phyloP scores from a whole-genome alignment of 2,113 vertebrate genomes.

The Corapipo altera region DNA sequence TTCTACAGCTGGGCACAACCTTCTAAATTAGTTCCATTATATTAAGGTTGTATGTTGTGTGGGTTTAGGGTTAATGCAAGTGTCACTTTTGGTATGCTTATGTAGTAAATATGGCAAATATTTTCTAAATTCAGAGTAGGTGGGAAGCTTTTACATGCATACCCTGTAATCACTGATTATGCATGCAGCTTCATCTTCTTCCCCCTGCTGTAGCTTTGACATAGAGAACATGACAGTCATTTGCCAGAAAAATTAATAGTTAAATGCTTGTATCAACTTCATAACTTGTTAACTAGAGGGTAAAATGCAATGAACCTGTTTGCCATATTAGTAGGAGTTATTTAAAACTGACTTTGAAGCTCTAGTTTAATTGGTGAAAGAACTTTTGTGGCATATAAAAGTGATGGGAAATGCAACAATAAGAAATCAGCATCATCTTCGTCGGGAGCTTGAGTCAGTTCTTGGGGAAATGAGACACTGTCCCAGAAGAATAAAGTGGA shows the following conservation, averaged over 20 bases:
- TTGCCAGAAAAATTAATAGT: constrained; percentile 1
- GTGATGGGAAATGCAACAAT: not conserved
- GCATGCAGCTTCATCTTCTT: not conserved
- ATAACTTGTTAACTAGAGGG: not conserved
- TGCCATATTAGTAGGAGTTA: not conserved
- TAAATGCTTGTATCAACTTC: not conserved
- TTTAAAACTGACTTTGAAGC: not conserved
- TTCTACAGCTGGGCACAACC: not conserved
- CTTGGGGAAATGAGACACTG: not conserved
- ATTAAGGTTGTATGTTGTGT: not conserved
- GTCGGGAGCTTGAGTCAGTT: not conserved
- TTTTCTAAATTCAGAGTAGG: constrained; percentile 10
- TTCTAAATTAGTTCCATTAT: not conserved
- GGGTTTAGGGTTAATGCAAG: not conserved
- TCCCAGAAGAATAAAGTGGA: not conserved
- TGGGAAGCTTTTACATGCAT: constrained; percentile 9
- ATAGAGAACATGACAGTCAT: not conserved
- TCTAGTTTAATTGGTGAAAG: not conserved
- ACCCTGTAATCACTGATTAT: constrained; percentile 20
- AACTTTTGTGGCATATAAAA: not conserved
- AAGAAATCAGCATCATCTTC: not conserved
- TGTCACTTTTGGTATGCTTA: not conserved
- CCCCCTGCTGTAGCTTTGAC: not conserved
- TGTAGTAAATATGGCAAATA: constrained; percentile 8
- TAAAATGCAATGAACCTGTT: not conserved